These are phyloP conservation scores for Helarctos malayanus DNA, from an alignment of 2,797 vertebrate genomes.

Conservation along the genomic window DNA sequence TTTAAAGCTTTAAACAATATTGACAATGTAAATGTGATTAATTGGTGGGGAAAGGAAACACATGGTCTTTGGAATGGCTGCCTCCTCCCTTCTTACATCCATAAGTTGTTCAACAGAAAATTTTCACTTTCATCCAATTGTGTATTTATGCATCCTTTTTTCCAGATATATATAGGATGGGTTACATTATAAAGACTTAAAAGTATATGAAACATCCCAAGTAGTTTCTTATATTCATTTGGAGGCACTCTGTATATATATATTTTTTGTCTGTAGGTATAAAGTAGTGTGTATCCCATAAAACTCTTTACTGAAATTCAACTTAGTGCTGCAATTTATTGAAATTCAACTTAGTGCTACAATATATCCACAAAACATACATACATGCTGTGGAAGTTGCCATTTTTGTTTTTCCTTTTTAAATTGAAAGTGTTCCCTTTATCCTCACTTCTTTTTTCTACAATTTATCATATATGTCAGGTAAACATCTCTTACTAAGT, in stretches of 20 bases:
- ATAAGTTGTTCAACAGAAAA: background rate
- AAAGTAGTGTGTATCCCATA: background rate
- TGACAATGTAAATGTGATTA: background rate
- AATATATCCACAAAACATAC: background rate
- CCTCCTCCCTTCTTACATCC: background rate
- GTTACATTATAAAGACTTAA: conserved; percentile 11
- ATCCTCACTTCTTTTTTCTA: background rate
- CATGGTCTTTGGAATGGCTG: background rate
- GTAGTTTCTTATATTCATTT: background rate
- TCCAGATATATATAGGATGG: background rate
- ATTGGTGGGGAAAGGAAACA: background rate
- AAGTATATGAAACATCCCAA: background rate
- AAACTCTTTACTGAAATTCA: conserved; percentile 10
- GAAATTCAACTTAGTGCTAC: background rate
- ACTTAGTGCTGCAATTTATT: background rate
- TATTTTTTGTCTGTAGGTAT: background rate
- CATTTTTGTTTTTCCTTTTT: conserved; percentile 14
- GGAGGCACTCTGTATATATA: background rate
- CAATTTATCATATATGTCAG: background rate
- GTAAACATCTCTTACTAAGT: background rate
- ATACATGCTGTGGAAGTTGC: background rate
- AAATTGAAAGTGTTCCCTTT: conserved; percentile 17
- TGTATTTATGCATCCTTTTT: background rate
- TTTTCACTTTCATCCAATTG: background rate
- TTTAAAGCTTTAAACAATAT: background rate